These are phyloP conservation scores for Oreochromis spilurus DNA, from an alignment of 2,113 vertebrate species.

Conservation along the genomic window DNA sequence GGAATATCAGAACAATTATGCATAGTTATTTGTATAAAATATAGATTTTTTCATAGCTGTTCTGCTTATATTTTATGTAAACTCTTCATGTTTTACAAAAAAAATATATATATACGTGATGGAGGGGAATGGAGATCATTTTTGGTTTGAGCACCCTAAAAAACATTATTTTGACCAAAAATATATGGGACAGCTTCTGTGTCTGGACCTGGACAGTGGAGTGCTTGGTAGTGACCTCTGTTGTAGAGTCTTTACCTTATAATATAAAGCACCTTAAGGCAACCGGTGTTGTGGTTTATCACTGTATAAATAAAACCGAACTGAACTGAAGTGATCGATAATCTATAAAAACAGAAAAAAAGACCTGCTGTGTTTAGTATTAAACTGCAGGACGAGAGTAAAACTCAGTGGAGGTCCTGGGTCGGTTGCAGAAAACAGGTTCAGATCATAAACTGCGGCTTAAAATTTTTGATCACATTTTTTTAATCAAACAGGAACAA, in stretches of 20 bases:
- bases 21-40: background rate
- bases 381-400: background rate
- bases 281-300: background rate
- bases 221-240: background rate
- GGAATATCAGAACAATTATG: background rate
- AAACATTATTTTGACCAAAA: rapidly evolving
- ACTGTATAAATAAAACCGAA: background rate
- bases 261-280: background rate
- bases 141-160: rapidly evolving
- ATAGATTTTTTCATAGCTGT: rapidly evolving
- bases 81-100: rapidly evolving
- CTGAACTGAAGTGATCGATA: background rate
- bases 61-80: background rate
- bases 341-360: background rate
- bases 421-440: background rate
- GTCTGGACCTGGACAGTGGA: background rate
- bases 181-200: background rate
- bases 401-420: background rate
- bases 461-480: rapidly evolving
- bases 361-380: background rate
- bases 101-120: too few species aligned
- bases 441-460: rapidly evolving
- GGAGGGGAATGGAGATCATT: background rate
- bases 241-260: rapidly evolving
- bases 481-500: background rate